phyloP scores from a whole-genome alignment of 2,113 vertebrate genomes.

The Eira barbara region DNA sequence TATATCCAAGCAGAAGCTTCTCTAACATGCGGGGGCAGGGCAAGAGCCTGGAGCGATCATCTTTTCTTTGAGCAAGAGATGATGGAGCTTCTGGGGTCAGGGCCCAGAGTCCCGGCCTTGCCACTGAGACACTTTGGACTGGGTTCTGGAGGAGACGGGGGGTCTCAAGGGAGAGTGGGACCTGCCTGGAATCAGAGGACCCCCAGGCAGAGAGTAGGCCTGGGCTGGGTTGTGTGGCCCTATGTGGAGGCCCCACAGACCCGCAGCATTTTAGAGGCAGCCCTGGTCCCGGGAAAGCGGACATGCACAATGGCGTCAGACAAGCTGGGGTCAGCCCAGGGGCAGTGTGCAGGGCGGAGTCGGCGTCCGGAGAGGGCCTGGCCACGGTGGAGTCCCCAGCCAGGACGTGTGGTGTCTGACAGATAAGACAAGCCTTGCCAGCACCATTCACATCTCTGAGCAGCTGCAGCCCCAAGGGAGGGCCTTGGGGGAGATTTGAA shows the following conservation, averaged over 20 bases:
- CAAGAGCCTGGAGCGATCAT: background rate
- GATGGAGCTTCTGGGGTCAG: background rate
- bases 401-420: background rate
- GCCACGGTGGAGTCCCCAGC: background rate
- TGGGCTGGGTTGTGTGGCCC: background rate
- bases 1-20: background rate
- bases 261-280: background rate
- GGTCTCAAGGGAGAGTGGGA: background rate
- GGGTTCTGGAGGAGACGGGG: background rate
- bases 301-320: background rate
- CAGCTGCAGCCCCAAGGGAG: background rate
- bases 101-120: background rate
- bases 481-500: background rate
- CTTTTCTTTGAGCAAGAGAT: background rate
- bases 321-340: background rate
- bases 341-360: too few relatives aligned
- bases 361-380: background rate
- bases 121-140: background rate
- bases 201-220: background rate
- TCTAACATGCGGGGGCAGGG: background rate
- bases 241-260: background rate
- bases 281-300: background rate
- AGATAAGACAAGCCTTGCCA: background rate
- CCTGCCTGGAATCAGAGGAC: background rate
- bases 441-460: too few relatives aligned